Evolutionary conservation across 2,888 invertebrate genomes (phyloP).

Genomic region (Plusia festucae): DNA sequence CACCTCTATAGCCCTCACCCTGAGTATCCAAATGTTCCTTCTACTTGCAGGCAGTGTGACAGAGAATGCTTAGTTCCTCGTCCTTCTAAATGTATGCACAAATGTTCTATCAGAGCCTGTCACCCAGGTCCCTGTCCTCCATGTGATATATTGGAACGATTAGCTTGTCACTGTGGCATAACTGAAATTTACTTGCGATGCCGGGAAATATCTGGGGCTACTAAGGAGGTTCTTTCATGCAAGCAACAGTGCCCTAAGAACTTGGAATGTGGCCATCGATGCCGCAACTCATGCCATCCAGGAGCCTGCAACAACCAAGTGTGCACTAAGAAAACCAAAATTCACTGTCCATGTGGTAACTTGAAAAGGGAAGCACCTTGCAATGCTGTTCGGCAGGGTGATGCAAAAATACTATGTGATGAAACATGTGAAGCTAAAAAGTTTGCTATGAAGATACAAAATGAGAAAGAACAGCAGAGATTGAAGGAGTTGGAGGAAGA

Average conservation of each 20-base stretch:
- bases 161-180: constrained; percentile 95
- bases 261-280: constrained; percentile 96
- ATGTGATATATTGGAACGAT: constrained; percentile 92
- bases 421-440: constrained; percentile 90
- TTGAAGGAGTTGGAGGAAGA: constrained; percentile 90
- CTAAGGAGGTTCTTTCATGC: constrained; percentile 90
- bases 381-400: constrained; percentile 85
- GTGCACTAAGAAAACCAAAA: constrained; percentile 94
- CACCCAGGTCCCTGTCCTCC: constrained; percentile 93
- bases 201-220: constrained; percentile 90
- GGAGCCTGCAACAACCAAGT: constrained; percentile 91
- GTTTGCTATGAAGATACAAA: constrained; percentile 85
- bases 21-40: constrained; percentile 85
- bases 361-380: constrained; percentile 93
- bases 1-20: constrained; percentile 86
- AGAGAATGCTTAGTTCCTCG: constrained; percentile 90
- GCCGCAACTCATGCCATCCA: constrained; percentile 92
- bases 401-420: constrained; percentile 90
- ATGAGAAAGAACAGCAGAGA: constrained; percentile 88
- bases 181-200: constrained; percentile 94
- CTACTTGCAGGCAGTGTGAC: constrained; percentile 79
- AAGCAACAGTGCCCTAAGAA: constrained; percentile 96
- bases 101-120: constrained; percentile 91
- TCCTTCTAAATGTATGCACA: constrained; percentile 93
- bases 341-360: constrained; percentile 94